Evolutionary conservation across 2,113 vertebrate genomes (phyloP), one percentile per base, ranked within the genome.

Genomic region (Promerops cafer): DNA sequence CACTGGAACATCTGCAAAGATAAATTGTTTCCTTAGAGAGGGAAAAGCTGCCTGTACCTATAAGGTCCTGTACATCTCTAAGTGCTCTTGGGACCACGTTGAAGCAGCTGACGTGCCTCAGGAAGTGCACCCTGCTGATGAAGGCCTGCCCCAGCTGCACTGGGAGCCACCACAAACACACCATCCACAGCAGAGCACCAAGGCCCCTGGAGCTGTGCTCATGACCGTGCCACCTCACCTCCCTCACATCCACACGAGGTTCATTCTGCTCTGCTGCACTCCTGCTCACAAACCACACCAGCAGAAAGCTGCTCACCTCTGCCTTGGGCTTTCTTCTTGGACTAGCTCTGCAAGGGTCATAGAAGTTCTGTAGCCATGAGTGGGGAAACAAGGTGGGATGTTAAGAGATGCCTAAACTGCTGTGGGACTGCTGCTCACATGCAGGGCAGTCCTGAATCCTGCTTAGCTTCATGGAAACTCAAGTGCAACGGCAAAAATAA

Each of bases 31-130:
- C 21, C 39, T 59, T 59, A 59, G 28, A 68, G 35, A 56, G 22
- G 11, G 16, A 85, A 71, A 60, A 31, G 11, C 12, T 35, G 24
- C 49, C 39, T 70, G 9, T 35, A 33, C 21, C 26, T 75, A 9
- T 47, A 52, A 93, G 12, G 24, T 47, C 31, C 76, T 68, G 22
- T 44, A 37, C 39, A 79, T 64, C 44, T 63, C 11, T 17, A 71
- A 45, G 18, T 60, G 19, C 33, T 52, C 53, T 21, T 47, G 15
- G 47, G 33, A 59, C 27, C 18, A 23, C 1, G 0, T 1, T 42
- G 35, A 74, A 78, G 77, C 20, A 74, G 40, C 50, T 45, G 21
- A 53, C 14, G 7, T 42, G 10, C 27, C 40, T 59, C 14, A 39
- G 65, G 74, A 87, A 50, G 33, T 0, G 2, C 33, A 80, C 16